Percentiles rank a stretch among this genome's conserved stretches.
Evolutionary conservation across 2,888 invertebrate species (phyloP).

Genomic region (Athalia rosae): DNA sequence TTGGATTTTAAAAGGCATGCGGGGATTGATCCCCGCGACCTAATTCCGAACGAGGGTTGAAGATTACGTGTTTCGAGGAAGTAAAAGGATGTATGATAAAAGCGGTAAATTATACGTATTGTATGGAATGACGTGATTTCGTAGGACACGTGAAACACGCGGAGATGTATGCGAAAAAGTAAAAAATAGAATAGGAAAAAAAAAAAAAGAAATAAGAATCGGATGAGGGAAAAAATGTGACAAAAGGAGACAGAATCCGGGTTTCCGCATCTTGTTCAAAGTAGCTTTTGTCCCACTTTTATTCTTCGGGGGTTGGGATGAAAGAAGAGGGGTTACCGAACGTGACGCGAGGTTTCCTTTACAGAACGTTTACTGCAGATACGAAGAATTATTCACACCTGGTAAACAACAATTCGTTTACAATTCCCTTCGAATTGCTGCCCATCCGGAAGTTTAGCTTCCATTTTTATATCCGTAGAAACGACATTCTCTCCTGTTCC

Average conservation of each 20-base stretch:
- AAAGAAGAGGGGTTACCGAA: too few relatives aligned
- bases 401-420: slow-evolving; percentile 2
- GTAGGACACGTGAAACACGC: not conserved
- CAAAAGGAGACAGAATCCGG: not conserved
- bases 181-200: too few relatives aligned
- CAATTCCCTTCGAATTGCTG: not conserved
- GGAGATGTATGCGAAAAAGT: not conserved
- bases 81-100: too few relatives aligned
- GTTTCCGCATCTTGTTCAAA: not conserved
- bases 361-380: not conserved
- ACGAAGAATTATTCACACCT: slow-evolving; percentile 6
- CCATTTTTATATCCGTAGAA: too few relatives aligned
- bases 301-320: too few relatives aligned
- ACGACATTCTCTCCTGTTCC: not conserved
- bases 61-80: slow-evolving; percentile 1
- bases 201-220: too few relatives aligned
- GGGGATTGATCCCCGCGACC: slow-evolving; percentile 20
- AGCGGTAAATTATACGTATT: slow-evolving; percentile 12
- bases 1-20: not conserved
- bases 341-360: too few relatives aligned
- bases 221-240: not conserved
- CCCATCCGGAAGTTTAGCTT: not conserved
- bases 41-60: slow-evolving; percentile 5
- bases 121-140: slow-evolving; percentile 5
- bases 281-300: slow-evolving; percentile 1